Percentiles rank a stretch among this genome's conserved stretches.
These are phyloP conservation scores for Cistogaster globosa DNA, from an alignment of 2,888 invertebrate genomes.

Conservation along the genomic window DNA sequence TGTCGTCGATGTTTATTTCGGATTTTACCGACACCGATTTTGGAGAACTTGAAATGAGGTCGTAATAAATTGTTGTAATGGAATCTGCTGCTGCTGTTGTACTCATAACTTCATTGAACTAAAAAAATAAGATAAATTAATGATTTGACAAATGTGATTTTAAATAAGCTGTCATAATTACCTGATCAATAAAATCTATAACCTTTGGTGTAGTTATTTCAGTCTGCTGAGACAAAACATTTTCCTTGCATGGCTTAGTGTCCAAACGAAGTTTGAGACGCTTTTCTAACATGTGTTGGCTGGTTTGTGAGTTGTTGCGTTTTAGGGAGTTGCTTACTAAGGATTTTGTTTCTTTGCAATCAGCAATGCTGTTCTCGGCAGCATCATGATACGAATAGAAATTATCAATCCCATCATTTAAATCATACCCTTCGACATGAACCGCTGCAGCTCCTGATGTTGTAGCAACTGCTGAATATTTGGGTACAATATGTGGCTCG, in stretches of 20 bases:
- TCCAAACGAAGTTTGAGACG: constrained; percentile 73
- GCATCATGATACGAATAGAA: neutral
- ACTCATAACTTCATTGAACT: constrained; percentile 37
- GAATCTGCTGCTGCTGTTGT: constrained; percentile 50
- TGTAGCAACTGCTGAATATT: constrained; percentile 15
- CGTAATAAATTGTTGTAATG: constrained; percentile 61
- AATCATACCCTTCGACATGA: constrained; percentile 24
- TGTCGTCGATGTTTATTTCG: constrained; percentile 45
- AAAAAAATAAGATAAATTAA: constrained; percentile 4
- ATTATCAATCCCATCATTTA: constrained; percentile 14
- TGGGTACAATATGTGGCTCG: constrained; percentile 59
- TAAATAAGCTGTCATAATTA: constrained; percentile 6
- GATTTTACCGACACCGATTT: constrained; percentile 52
- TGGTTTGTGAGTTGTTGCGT: constrained; percentile 36
- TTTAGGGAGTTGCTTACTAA: constrained; percentile 42
- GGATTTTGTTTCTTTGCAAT: constrained; percentile 32
- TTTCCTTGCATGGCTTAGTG: constrained; percentile 62
- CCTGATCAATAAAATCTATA: constrained; percentile 59
- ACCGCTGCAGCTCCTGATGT: constrained; percentile 15
- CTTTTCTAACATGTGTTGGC: constrained; percentile 73
- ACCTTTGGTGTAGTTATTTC: constrained; percentile 61
- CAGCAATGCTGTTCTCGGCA: constrained; percentile 14
- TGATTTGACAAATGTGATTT: neutral
- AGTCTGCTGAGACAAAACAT: constrained; percentile 14
- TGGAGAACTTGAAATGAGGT: constrained; percentile 53